Evolutionary conservation across 2,113 vertebrate genomes (phyloP), one percentile per base, ranked within the genome.

Genomic region (Eudyptes chrysolophus): DNA sequence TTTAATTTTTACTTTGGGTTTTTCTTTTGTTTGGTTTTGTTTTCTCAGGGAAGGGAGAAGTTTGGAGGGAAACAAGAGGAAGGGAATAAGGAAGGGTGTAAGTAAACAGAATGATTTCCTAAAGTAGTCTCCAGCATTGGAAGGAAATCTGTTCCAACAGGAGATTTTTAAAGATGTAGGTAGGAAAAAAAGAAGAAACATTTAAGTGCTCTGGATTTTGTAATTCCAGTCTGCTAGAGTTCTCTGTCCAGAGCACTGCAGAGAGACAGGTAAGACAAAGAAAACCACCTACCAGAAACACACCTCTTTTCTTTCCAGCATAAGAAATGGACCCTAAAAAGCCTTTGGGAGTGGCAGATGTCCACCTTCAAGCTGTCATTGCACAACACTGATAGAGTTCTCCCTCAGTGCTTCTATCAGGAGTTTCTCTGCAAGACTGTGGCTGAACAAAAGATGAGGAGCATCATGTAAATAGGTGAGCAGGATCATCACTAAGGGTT

Each of bases 341-440:
- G 3, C 21, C 40, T 44, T 42, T 13, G 0, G 14, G 62, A 3
- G 1, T 0, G 4, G 5, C 0, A 18, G 7, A 83, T 0, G 0
- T 8, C 6, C 7, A 30, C 34, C 16, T 55, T 24, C 24, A 65
- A 52, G 34, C 0, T 13, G 0, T 1, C 9, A 11, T 2, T 7
- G 0, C 11, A 52, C 6, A 36, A 11, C 9, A 26, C 6, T 0
- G 0, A 7, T 0, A 42, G 0, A 30, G 0, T 1, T 44, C 6
- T 16, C 12, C 13, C 16, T 8, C 7, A 5, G 1, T 4, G 0
- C 10, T 78, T 57, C 15, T 14, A 3, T 1, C 4, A 29, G 9
- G 12, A 62, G 4, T 3, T 62, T 51, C 4, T 3, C 17, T 29
- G 29, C 5, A 0, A 60, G 7, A 69, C 26, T 9, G 7, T 0